A percentile compares a stretch with the other conserved stretches of the same genome.
phyloP scores from a whole-genome alignment of 1,140 invertebrate genomes.

The Phortica variegata region DNA sequence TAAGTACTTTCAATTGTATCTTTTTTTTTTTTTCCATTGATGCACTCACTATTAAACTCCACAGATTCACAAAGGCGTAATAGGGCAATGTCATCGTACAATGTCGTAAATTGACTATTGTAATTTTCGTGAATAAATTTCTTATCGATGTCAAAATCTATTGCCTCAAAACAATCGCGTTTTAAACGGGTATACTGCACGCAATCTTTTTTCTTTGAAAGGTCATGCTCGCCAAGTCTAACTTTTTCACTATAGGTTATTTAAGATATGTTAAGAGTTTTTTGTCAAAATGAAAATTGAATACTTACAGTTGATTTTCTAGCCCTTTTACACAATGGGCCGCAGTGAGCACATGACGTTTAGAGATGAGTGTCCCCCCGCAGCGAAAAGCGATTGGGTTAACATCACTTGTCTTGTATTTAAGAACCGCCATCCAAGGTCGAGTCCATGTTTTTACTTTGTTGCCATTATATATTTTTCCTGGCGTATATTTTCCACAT shows the following conservation, averaged over 20 bases:
- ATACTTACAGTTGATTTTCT: conserved; percentile 41
- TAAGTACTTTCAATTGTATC: not conserved
- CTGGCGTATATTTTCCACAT: conserved; percentile 38
- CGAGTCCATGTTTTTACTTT: conserved; percentile 57
- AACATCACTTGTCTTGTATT: too few relatives aligned
- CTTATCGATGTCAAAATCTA: too few relatives aligned
- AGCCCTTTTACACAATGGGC: conserved; percentile 57
- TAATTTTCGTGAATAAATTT: conserved; percentile 67
- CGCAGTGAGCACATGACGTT: conserved; percentile 65
- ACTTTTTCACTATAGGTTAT: conserved; percentile 57
- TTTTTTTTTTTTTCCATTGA: not conserved
- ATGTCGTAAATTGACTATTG: conserved; percentile 57
- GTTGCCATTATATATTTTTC: conserved; percentile 53
- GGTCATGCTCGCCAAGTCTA: conserved; percentile 66
- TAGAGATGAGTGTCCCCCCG: conserved; percentile 59
- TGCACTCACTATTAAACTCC: conserved; percentile 27
- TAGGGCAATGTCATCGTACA: conserved; percentile 71
- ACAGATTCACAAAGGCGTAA: conserved; percentile 49
- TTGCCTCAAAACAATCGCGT: too few relatives aligned
- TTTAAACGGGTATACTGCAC: too few relatives aligned
- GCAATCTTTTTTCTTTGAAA: conserved; percentile 58
- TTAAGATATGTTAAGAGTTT: too few relatives aligned
- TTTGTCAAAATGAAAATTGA: too few relatives aligned
- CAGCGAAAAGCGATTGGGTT: too few relatives aligned
- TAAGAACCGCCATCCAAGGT: conserved; percentile 61